Percentiles rank a stretch among this genome's conserved stretches.
phyloP scores from a whole-genome alignment of 2,888 invertebrate genomes.

The Trilocha varians region DNA sequence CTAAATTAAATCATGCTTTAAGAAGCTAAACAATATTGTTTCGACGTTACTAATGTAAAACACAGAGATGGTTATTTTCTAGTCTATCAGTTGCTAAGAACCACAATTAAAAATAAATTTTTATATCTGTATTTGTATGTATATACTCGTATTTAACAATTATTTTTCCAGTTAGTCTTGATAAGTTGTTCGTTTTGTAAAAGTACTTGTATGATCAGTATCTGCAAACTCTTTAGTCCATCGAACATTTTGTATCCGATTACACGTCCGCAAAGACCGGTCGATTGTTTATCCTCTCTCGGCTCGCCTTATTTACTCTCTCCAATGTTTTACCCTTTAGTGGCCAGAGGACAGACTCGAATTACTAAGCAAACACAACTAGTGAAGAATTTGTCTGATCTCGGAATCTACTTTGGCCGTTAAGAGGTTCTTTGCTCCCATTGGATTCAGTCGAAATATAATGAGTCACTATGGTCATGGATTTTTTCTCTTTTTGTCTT shows the following conservation, averaged over 20 bases:
- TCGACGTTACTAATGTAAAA: too few relatives aligned
- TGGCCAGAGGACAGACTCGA: slow-evolving; percentile 35
- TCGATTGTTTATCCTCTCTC: slow-evolving; percentile 50
- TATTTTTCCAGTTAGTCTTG: too few relatives aligned
- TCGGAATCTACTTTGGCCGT: not conserved
- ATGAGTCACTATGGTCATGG: not conserved
- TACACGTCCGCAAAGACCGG: slow-evolving; percentile 44
- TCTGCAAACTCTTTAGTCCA: not conserved
- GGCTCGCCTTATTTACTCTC: slow-evolving; percentile 45
- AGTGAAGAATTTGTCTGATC: slow-evolving; percentile 17
- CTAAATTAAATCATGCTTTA: too few relatives aligned
- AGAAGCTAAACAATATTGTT: too few relatives aligned
- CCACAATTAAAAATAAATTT: too few relatives aligned
- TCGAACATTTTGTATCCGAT: slow-evolving; percentile 50
- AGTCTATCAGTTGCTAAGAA: too few relatives aligned
- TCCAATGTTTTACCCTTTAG: slow-evolving; percentile 42
- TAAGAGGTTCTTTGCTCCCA: not conserved
- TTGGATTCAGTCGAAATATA: not conserved
- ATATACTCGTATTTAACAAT: too few relatives aligned
- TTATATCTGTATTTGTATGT: too few relatives aligned
- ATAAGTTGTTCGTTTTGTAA: too few relatives aligned
- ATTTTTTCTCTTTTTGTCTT: not conserved
- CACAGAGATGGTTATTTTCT: too few relatives aligned
- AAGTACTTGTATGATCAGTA: not conserved
- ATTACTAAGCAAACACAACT: slow-evolving; percentile 32